Base-by-base conservation (phyloP, 2,888 invertebrate species). In the Spodoptera picta region DNA sequence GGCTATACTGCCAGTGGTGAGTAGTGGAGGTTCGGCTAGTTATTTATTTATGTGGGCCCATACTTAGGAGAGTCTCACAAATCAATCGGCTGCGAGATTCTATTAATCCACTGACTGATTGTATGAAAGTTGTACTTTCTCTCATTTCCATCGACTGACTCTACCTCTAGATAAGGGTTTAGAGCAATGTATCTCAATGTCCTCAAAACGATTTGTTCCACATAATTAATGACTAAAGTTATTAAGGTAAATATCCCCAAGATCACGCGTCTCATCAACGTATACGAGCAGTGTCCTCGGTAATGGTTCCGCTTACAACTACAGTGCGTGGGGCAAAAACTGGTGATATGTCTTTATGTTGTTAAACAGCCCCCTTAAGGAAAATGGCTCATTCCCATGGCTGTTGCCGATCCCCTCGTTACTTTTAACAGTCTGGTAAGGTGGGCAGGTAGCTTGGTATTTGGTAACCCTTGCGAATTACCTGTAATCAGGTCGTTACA, bases 291-390 rank as follows among this genome's bases (percentile, higher is more conserved):
- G 9, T 27, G 27, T 27, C 14, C 14, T n/a, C 10, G 7, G n/a
- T 46, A 54, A 49, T 46, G 12, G 24, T 36, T 23, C 9, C 46
- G 62, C 62, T 47, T 44, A 51, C 44, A 70, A 70, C 45, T 48
- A 58, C 58, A 58, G 65, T 62, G 19, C 19, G 19, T 19, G 19
- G 55, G 55, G 53, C 59, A 54, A 60, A 57, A 57, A 70, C 61
- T 60, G 58, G 56, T 67, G 65, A 59, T 56, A 70, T 61, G 59
- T 77, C 61, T 60, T 60, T 65, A 73, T 51, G 51, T 77, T 73
- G 68, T 68, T 77, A 77, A 36, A 77, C 65, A 67, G 63, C 53
- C 57, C 64, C 63, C 68, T 62, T 62, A 62, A 75, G 77, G 71
- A 77, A 76, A 62, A 61, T 65, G 60, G 73, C 63, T 65, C 70